Conservation (phyloP, 2,888 invertebrate genomes). For the Imbricaverruca yamaguchii region DNA sequence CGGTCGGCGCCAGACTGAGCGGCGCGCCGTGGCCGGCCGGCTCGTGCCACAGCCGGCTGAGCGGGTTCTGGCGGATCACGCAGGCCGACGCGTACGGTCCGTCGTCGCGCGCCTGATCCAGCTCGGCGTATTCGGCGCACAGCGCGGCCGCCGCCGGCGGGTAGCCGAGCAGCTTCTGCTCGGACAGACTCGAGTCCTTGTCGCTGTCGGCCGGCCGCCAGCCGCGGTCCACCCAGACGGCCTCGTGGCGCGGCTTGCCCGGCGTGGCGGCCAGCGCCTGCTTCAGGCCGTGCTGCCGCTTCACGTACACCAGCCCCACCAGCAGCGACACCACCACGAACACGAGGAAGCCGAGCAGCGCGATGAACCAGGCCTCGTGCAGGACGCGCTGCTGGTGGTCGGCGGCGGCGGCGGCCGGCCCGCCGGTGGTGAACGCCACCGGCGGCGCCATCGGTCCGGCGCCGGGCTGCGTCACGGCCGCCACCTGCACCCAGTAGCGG, state of each 20-base stretch:
- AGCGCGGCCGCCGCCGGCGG: not conserved
- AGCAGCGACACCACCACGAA: conserved; percentile 16
- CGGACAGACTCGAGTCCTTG: conserved; percentile 14
- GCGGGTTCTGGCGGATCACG: conserved; percentile 19
- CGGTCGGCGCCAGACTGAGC: not conserved
- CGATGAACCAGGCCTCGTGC: conserved; percentile 16
- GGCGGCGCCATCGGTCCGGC: not conserved
- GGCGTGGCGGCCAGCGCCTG: not conserved
- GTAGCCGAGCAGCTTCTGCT: conserved; percentile 15
- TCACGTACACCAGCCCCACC: conserved; percentile 12
- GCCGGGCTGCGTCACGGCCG: not conserved
- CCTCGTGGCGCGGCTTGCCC: too few relatives aligned
- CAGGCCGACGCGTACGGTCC: conserved; percentile 18
- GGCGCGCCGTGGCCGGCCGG: not conserved
- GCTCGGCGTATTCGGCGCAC: conserved; percentile 20
- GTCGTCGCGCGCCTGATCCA: not conserved
- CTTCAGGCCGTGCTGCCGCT: conserved; percentile 10
- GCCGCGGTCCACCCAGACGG: conserved; percentile 22
- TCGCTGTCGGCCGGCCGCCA: conserved; percentile 15
- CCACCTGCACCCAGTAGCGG: conserved; percentile 14
- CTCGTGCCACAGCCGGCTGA: not conserved
- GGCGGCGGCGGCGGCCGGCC: not conserved
- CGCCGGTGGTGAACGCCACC: not conserved
- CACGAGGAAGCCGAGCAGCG: conserved; percentile 16
- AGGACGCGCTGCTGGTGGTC: not conserved